Evolutionary conservation across 2,888 invertebrate species (phyloP).

Genomic region (Dasypolia templi): DNA sequence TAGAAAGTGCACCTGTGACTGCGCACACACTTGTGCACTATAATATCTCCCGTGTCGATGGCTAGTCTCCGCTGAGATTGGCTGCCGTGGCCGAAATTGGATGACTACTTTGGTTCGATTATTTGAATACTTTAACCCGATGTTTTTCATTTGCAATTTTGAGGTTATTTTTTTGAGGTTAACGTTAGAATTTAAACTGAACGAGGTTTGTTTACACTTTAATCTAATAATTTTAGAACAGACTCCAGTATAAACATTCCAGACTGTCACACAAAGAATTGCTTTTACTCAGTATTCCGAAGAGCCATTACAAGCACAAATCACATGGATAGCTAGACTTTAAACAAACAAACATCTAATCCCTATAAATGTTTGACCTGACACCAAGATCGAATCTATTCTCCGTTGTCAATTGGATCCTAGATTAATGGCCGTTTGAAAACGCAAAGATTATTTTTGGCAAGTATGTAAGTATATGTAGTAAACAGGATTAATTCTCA

Average conservation of each 20-base stretch:
- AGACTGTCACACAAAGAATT: neutral
- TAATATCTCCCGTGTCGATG: no score
- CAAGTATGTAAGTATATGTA: neutral
- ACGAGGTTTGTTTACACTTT: neutral
- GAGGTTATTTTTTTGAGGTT: neutral
- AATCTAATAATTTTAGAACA: neutral
- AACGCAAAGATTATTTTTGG: neutral
- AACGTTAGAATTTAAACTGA: neutral
- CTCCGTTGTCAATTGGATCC: constrained; percentile 25
- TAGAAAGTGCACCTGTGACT: no score
- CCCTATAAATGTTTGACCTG: constrained; percentile 36
- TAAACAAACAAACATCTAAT: constrained; percentile 32
- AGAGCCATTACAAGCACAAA: constrained; percentile 23
- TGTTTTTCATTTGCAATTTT: no score
- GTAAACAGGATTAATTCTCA: neutral
- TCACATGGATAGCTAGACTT: constrained; percentile 15
- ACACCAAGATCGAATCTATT: constrained; percentile 36
- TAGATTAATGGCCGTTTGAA: constrained; percentile 24
- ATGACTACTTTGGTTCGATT: neutral
- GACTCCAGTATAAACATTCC: constrained; percentile 11
- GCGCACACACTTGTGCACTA: no score
- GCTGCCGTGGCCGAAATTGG: no score
- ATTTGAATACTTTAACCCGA: neutral
- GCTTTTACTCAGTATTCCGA: neutral
- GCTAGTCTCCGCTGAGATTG: no score